Evolutionary conservation across 92 coral and sea anemone species (phyloP).

Genomic region (Meandrina meandrites): DNA sequence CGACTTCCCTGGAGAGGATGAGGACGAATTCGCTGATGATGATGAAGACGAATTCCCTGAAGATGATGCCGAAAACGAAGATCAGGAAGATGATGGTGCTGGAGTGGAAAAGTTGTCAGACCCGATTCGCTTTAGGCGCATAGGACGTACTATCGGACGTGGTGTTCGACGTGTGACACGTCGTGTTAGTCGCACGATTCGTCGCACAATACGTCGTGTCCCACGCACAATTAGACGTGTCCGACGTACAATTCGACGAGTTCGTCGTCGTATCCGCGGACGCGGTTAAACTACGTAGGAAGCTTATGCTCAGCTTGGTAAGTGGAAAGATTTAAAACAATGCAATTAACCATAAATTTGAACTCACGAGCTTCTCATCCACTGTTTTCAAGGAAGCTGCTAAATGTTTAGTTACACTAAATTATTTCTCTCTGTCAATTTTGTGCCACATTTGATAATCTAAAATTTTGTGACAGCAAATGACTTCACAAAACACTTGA

Average conservation of each 20-base stretch:
- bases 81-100: neutral
- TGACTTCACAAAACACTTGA: too few species aligned
- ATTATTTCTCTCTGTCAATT: too few species aligned
- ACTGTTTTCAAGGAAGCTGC: too few species aligned
- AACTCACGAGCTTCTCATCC: too few species aligned
- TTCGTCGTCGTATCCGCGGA: neutral
- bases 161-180: neutral
- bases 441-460: too few species aligned
- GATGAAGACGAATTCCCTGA: neutral
- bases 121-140: neutral
- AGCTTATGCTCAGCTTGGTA: too few species aligned
- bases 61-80: neutral
- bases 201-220: neutral
- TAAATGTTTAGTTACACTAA: too few species aligned
- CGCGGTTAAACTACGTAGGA: neutral
- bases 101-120: neutral
- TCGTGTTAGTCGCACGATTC: neutral
- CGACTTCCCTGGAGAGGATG: neutral
- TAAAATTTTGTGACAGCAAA: too few species aligned
- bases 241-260: neutral
- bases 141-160: neutral
- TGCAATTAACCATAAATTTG: too few species aligned
- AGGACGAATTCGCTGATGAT: neutral
- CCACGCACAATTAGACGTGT: neutral
- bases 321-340: too few species aligned